Conservation (phyloP, 1,140 invertebrate species). For the Pinna nobilis region DNA sequence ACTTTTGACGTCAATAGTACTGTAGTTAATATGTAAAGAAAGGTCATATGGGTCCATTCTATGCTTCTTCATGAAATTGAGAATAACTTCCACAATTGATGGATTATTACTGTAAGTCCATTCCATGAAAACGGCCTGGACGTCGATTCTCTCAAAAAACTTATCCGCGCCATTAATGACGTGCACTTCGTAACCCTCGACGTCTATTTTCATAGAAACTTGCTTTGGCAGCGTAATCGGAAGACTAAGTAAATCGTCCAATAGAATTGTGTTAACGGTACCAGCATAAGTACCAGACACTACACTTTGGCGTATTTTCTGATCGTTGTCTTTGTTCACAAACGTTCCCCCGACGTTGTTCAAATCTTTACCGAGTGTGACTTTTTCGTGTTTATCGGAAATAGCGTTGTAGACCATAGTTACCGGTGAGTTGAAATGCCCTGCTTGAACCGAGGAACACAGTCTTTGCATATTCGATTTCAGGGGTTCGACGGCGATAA, state of each 20-base stretch:
- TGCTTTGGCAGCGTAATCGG: slow-evolving; percentile 8
- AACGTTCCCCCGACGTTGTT: slow-evolving; percentile 40
- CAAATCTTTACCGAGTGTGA: slow-evolving; percentile 20
- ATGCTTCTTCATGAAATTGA: slow-evolving; percentile 24
- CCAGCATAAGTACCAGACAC: background rate
- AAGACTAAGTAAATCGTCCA: slow-evolving; percentile 33
- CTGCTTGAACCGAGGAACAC: slow-evolving; percentile 31
- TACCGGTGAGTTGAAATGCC: background rate
- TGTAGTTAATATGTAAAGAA: background rate
- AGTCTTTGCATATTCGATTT: slow-evolving; percentile 35
- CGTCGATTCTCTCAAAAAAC: slow-evolving; percentile 40
- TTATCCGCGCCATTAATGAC: slow-evolving; percentile 32
- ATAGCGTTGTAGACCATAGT: slow-evolving; percentile 33
- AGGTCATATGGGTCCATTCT: slow-evolving; percentile 13
- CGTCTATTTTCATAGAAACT: slow-evolving; percentile 50
- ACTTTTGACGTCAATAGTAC: background rate
- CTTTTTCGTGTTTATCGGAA: slow-evolving; percentile 14
- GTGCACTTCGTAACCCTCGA: slow-evolving; percentile 45
- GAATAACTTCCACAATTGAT: slow-evolving; percentile 18
- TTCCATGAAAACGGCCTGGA: slow-evolving; percentile 45
- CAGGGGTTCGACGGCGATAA: slow-evolving; percentile 41
- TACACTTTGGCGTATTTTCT: slow-evolving; percentile 4
- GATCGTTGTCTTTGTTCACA: slow-evolving; percentile 24
- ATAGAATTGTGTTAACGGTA: slow-evolving; percentile 15
- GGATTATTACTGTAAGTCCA: slow-evolving; percentile 35